Conservation (phyloP, 1,140 invertebrate species). For the Drosophila lowei region DNA sequence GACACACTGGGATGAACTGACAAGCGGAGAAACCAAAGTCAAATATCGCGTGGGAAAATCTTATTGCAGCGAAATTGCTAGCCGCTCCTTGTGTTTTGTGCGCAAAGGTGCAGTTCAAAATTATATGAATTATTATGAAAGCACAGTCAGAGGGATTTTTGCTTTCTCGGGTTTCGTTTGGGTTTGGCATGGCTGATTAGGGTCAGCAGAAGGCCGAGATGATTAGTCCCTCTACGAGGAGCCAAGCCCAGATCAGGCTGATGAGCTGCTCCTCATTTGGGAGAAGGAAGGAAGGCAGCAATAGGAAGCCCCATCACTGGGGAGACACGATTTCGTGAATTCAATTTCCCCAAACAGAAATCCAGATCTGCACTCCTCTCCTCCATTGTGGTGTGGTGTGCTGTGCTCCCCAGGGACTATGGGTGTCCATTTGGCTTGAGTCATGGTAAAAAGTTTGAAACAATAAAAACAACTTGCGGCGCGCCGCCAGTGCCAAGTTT, state of each 20-base stretch:
- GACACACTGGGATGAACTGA: conserved; percentile 1
- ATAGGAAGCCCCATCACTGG: no score
- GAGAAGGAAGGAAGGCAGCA: not conserved
- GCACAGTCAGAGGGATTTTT: no score
- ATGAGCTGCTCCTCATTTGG: not conserved
- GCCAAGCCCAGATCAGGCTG: conserved; percentile 33
- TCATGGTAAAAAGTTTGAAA: conserved; percentile 47
- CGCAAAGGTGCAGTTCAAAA: conserved; percentile 55
- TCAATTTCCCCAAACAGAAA: conserved; percentile 16
- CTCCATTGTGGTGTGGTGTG: conserved; percentile 13
- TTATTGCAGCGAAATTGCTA: conserved; percentile 29
- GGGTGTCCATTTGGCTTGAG: conserved; percentile 49
- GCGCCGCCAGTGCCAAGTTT: conserved; percentile 77
- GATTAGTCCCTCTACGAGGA: conserved; percentile 3
- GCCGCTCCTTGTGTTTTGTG: conserved; percentile 16
- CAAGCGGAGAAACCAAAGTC: conserved; percentile 21
- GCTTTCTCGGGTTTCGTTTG: conserved; percentile 5
- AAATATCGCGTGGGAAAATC: conserved; percentile 61
- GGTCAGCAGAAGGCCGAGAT: conserved; percentile 14
- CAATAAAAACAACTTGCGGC: conserved; percentile 62
- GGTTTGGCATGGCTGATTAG: conserved; percentile 50
- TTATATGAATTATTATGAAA: conserved; percentile 46
- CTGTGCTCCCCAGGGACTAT: conserved; percentile 1
- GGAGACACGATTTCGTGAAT: conserved; percentile 3
- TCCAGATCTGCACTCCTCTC: conserved; percentile 37